These are phyloP conservation scores for Grus americana DNA, from an alignment of 2,113 vertebrate genomes.

Conservation along the genomic window DNA sequence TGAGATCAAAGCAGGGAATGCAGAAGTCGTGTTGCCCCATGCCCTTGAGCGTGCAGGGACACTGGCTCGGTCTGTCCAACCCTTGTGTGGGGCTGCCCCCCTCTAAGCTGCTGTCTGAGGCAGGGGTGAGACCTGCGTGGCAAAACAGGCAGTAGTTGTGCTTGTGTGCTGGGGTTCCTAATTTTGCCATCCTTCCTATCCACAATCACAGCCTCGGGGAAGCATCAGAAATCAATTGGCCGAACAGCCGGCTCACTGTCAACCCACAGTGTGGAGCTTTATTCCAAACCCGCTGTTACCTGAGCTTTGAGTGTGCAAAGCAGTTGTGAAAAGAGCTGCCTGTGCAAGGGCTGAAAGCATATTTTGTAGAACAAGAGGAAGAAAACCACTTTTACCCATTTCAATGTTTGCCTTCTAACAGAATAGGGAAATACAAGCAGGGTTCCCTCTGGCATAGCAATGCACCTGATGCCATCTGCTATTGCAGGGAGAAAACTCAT, in stretches of 20 bases:
- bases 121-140: neutral
- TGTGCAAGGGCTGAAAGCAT: neutral
- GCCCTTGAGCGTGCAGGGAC: fast-evolving
- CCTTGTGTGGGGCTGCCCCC: neutral
- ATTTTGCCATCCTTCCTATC: neutral
- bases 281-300: neutral
- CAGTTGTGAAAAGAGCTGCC: neutral
- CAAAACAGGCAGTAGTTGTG: neutral
- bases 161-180: neutral
- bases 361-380: neutral
- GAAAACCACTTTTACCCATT: neutral
- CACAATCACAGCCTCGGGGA: neutral
- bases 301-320: neutral
- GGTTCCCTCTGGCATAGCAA: neutral
- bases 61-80: fast-evolving
- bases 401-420: neutral
- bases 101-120: neutral
- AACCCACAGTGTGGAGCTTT: neutral
- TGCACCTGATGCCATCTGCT: neutral
- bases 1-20: neutral
- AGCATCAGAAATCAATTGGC: neutral
- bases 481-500: neutral
- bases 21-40: fast-evolving
- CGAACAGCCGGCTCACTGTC: fast-evolving
- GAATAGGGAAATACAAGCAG: neutral